Conservation (phyloP, 2,113 vertebrate genomes). For the Montifringilla adamsi region DNA sequence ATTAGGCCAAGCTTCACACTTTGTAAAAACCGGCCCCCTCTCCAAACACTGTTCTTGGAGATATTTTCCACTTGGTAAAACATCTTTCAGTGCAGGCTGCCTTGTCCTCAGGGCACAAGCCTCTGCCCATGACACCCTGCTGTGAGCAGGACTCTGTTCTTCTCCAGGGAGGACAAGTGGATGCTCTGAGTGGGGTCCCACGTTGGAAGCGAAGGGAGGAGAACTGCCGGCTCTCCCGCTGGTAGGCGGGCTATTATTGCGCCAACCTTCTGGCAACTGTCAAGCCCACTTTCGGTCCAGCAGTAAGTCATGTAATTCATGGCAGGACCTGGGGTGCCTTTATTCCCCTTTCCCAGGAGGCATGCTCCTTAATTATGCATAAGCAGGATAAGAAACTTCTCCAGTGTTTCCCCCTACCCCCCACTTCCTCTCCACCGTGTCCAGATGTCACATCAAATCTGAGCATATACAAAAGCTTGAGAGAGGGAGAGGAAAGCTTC, state of each 20-base stretch:
- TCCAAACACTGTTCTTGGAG: not conserved
- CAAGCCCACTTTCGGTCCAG: constrained; percentile 70
- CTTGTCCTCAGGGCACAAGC: not conserved
- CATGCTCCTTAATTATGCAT: constrained; percentile 57
- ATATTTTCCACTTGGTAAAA: constrained; percentile 17
- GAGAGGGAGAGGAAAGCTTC: constrained; percentile 51
- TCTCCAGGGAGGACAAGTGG: not conserved
- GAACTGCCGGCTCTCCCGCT: not conserved
- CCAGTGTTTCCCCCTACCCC: constrained; percentile 20
- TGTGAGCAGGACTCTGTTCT: not conserved
- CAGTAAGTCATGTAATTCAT: constrained; percentile 71
- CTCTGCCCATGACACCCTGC: not conserved
- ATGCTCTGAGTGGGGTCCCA: not conserved
- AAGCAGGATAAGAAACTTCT: constrained; percentile 48
- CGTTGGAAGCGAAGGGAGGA: not conserved
- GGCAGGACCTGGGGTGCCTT: constrained; percentile 67
- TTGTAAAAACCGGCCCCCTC: not conserved
- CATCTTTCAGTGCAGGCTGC: not conserved
- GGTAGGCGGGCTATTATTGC: constrained; percentile 58
- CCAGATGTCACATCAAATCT: constrained; percentile 64
- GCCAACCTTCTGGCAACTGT: constrained; percentile 70
- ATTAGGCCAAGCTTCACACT: constrained; percentile 59
- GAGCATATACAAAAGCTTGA: constrained; percentile 45
- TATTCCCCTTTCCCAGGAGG: constrained; percentile 67
- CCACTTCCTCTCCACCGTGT: constrained; percentile 41